A percentile compares a stretch with the other conserved stretches of the same genome.
Conservation (phyloP, 2,113 vertebrate genomes). For the Gallinago media region DNA sequence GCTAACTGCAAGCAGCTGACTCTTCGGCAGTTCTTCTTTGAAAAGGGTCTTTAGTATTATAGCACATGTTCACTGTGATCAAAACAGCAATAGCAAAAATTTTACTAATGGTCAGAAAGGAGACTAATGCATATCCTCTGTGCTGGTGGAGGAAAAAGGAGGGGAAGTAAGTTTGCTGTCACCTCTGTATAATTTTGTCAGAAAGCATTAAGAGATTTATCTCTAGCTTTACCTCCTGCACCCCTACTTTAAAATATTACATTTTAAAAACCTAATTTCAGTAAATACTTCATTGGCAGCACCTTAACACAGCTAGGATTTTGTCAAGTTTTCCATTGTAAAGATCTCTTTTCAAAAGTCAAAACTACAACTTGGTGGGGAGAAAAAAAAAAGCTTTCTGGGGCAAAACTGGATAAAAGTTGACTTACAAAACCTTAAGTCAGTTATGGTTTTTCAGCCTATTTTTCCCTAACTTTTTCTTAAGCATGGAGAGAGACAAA, state of each 20-base stretch:
- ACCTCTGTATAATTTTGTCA: neutral
- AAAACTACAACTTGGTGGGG: neutral
- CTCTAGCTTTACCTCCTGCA: neutral
- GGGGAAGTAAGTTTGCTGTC: neutral
- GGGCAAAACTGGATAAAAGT: neutral
- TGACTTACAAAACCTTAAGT: neutral
- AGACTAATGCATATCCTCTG: neutral
- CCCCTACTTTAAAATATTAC: neutral
- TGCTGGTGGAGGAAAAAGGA: neutral
- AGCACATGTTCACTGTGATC: neutral
- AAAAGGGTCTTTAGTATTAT: neutral
- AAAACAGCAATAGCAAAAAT: neutral
- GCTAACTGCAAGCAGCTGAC: constrained; percentile 19
- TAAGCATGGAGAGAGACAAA: neutral
- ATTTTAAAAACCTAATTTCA: neutral
- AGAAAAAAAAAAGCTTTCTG: neutral
- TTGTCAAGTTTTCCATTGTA: neutral
- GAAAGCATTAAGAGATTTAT: neutral
- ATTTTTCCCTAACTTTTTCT: neutral
- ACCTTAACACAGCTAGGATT: neutral
- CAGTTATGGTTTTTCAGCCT: rapidly evolving
- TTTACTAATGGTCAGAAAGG: neutral
- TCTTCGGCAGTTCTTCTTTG: neutral
- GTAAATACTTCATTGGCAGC: neutral
- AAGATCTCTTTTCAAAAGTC: neutral